Percentiles rank a stretch among this genome's conserved stretches.
These are phyloP conservation scores for Eolophus roseicapilla DNA, from an alignment of 2,113 vertebrate genomes.

Conservation along the genomic window DNA sequence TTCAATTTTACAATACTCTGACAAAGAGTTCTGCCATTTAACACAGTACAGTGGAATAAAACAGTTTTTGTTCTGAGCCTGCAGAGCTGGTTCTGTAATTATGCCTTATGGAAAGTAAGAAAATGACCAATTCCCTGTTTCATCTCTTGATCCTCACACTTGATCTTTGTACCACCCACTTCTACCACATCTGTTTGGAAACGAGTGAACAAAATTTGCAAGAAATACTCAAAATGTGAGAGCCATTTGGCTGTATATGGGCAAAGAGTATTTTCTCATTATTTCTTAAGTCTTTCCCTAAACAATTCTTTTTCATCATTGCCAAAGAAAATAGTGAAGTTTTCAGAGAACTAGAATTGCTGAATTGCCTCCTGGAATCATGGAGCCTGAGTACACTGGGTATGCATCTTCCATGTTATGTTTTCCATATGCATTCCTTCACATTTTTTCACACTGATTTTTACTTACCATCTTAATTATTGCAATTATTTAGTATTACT, in stretches of 20 bases:
- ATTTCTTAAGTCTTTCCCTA: not conserved
- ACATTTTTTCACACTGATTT: not conserved
- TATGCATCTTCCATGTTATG: not conserved
- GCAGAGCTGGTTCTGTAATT: not conserved
- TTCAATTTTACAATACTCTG: not conserved
- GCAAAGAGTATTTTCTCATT: not conserved
- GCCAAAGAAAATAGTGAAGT: not conserved
- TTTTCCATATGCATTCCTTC: not conserved
- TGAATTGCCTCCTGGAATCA: not conserved
- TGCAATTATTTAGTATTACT: not conserved
- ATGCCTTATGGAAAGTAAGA: not conserved
- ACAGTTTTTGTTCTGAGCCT: not conserved
- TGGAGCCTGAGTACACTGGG: fast-evolving
- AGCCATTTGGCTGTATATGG: not conserved
- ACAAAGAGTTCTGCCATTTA: not conserved
- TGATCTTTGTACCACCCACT: not conserved
- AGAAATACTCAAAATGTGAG: not conserved
- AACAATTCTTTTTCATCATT: not conserved
- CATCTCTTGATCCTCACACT: not conserved
- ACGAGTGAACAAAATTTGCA: not conserved
- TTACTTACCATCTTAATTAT: not conserved
- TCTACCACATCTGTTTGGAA: not conserved
- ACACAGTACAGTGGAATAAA: not conserved
- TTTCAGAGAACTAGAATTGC: not conserved
- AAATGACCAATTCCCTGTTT: not conserved